phyloP scores from a whole-genome alignment of 2,888 invertebrate species.

The Parnassius mnemosyne region DNA sequence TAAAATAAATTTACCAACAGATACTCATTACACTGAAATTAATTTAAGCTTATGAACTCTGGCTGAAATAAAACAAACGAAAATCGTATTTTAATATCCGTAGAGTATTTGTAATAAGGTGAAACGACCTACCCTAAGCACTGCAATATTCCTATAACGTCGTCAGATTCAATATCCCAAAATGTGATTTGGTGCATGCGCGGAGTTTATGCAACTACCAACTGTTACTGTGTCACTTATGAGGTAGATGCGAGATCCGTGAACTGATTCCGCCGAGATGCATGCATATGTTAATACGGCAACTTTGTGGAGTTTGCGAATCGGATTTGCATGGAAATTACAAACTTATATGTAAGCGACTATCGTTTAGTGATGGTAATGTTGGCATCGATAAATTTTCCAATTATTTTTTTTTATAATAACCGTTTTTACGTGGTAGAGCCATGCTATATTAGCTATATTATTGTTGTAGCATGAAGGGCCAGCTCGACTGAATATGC shows the following conservation, averaged over 20 bases:
- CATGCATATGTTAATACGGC: slow-evolving; percentile 35
- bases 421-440: too few species aligned
- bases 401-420: too few species aligned
- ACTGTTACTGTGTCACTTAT: slow-evolving; percentile 41
- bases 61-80: not conserved
- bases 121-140: not conserved
- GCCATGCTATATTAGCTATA: too few species aligned
- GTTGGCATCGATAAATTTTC: not conserved
- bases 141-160: slow-evolving; percentile 19
- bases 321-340: slow-evolving; percentile 36
- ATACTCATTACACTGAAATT: not conserved
- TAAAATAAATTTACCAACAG: too few species aligned
- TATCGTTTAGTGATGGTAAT: slow-evolving; percentile 22
- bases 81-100: slow-evolving; percentile 5
- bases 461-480: too few species aligned
- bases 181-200: slow-evolving; percentile 31
- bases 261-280: slow-evolving; percentile 31
- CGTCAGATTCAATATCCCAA: slow-evolving; percentile 22
- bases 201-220: slow-evolving; percentile 47
- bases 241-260: slow-evolving; percentile 26
- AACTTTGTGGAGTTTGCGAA: slow-evolving; percentile 33
- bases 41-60: not conserved
- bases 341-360: slow-evolving; percentile 28
- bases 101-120: slow-evolving; percentile 5
- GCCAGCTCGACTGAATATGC: too few species aligned